Evolutionary conservation across 2,888 invertebrate species (phyloP).

Genomic region (Anaspis maculata): DNA sequence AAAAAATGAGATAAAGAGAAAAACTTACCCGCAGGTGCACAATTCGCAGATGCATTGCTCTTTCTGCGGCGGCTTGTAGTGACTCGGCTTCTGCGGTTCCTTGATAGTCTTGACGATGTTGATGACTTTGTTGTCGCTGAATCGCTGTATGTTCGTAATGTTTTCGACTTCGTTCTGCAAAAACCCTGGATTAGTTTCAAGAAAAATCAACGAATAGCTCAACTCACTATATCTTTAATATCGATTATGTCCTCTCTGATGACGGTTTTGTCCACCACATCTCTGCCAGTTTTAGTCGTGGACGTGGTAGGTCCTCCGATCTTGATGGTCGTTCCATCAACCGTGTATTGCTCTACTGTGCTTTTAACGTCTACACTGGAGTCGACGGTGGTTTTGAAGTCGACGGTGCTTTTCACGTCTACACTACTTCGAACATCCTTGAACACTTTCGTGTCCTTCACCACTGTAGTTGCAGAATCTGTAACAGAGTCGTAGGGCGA

Average conservation of each 20-base stretch:
- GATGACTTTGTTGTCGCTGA: conserved; percentile 47
- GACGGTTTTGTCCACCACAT: conserved; percentile 43
- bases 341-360: conserved; percentile 12
- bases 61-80: conserved; percentile 46
- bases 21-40: conserved; percentile 82
- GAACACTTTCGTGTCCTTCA: conserved; percentile 1
- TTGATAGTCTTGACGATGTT: conserved; percentile 41
- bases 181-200: conserved; percentile 8
- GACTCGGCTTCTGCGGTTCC: conserved; percentile 35
- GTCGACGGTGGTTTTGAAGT: conserved; percentile 22
- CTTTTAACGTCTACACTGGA: conserved; percentile 9
- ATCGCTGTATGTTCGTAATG: conserved; percentile 38
- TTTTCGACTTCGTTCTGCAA: conserved; percentile 40
- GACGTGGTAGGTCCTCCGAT: no score
- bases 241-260: conserved; percentile 52
- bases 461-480: conserved; percentile 1
- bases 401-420: conserved; percentile 21
- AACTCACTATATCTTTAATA: conserved; percentile 48
- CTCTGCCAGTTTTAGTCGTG: no score
- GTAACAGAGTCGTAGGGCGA: conserved; percentile 3
- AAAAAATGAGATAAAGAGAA: no score
- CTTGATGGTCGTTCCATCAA: conserved; percentile 17
- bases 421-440: conserved; percentile 9
- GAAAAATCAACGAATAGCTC: conserved; percentile 5
- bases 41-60: conserved; percentile 86